A percentile compares a stretch with the other conserved stretches of the same genome.
Evolutionary conservation across 2,888 invertebrate species (phyloP).

Genomic region (Artemia sp.): DNA sequence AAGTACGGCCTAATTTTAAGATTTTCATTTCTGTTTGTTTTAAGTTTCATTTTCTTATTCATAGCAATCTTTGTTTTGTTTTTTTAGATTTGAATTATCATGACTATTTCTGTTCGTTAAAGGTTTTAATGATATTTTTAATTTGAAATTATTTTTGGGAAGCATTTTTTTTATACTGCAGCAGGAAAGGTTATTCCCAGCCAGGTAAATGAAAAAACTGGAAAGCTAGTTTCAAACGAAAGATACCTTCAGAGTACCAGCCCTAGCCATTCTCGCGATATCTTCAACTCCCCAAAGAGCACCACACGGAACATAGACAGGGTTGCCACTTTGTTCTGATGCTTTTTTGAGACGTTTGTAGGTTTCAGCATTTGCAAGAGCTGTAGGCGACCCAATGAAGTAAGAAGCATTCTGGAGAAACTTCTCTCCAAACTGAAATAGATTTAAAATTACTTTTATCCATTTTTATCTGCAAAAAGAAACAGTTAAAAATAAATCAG

Average conservation of each 20-base stretch:
- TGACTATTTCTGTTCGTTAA: no score
- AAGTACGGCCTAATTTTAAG: no score
- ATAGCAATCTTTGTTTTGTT: no score
- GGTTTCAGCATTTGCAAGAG: slow-evolving; percentile 34
- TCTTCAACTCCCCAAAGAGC: slow-evolving; percentile 42
- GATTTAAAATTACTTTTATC: neutral
- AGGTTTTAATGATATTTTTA: no score
- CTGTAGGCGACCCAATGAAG: slow-evolving; percentile 40
- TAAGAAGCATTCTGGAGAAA: slow-evolving; percentile 36
- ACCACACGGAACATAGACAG: slow-evolving; percentile 37
- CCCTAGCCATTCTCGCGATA: slow-evolving; percentile 38
- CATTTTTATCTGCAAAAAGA: no score
- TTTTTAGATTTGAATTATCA: no score
- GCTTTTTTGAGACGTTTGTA: slow-evolving; percentile 31
- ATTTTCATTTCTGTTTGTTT: no score
- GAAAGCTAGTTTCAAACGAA: neutral
- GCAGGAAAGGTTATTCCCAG: no score
- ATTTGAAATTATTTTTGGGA: no score
- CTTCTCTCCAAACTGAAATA: slow-evolving; percentile 31
- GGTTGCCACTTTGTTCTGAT: slow-evolving; percentile 7
- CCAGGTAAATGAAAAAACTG: neutral
- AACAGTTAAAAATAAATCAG: no score
- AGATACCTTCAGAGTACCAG: slow-evolving; percentile 34
- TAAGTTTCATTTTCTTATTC: no score
- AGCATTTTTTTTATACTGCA: no score